A percentile compares a stretch with the other conserved stretches of the same genome.
phyloP scores from a whole-genome alignment of 1,140 invertebrate species.

The Chrysoperla carnea region DNA sequence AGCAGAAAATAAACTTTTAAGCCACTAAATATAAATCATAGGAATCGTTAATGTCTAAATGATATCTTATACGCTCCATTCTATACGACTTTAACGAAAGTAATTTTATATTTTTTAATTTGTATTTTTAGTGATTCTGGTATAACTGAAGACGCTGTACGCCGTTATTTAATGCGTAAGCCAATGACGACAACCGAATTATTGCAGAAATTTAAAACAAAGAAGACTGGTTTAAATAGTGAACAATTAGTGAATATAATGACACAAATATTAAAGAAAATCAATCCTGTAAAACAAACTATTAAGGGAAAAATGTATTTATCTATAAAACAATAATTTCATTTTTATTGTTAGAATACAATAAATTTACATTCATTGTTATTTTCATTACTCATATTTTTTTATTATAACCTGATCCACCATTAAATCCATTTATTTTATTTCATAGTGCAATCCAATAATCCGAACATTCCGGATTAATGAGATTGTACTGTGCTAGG shows the following conservation, averaged over 20 bases:
- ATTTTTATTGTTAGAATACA: conserved; percentile 4
- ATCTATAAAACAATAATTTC: conserved; percentile 47
- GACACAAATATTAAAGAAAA: conserved; percentile 85
- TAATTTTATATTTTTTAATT: conserved; percentile 4
- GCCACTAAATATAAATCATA: too few species aligned
- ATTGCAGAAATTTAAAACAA: conserved; percentile 87
- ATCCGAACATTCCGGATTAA: too few species aligned
- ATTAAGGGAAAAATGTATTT: conserved; percentile 93
- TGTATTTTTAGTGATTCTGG: conserved; percentile 52
- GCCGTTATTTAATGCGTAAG: conserved; percentile 82
- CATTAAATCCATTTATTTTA: too few species aligned
- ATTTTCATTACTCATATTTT: too few species aligned
- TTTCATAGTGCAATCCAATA: too few species aligned
- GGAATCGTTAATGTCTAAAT: too few species aligned
- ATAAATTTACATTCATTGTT: neutral
- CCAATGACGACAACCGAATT: conserved; percentile 93
- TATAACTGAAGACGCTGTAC: conserved; percentile 84
- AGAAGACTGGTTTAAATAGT: conserved; percentile 76
- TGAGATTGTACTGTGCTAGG: too few species aligned
- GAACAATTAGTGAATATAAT: conserved; percentile 84
- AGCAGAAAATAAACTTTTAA: too few species aligned
- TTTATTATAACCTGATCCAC: too few species aligned
- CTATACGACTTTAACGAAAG: neutral
- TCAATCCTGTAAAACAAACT: conserved; percentile 83
- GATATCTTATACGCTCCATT: too few species aligned